Base-by-base conservation (phyloP, 2,888 invertebrate species). In the Cryptocheilus praepositus region DNA sequence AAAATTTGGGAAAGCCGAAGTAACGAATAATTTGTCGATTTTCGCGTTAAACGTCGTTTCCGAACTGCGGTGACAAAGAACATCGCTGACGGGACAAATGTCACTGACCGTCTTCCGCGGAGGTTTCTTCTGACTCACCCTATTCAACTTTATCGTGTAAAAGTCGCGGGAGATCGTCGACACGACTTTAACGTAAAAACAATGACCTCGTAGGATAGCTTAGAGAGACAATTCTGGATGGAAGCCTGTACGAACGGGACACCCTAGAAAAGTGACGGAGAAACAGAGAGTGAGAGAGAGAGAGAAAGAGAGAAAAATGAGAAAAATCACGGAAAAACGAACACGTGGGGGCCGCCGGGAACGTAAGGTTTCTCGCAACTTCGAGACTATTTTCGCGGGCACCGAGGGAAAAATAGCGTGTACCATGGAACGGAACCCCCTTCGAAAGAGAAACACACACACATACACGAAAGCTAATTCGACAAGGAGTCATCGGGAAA, bases 191-290 rank as follows among this genome's bases (percentile, higher is more conserved):
- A 74, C 73, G 58, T 5, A 64, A 54, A 73, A 70, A 59, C 61
- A 55, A 74, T 74, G 51, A 74, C 61, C 83, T 83, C 83, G 85
- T 86, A 87, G 87, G 87, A 82, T 87, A 85, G 86, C 87, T 87
- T 88, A 87, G 82, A 83, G 79, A 73, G 51, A 64, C 61, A 76
- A 69, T 21, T 64, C 60, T 60, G 83, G 81, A 85, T 73, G 81
- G 83, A 82, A 77, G 79, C 76, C 82, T 73, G 81, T 81, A 73
- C 82, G 77, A 74, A 77, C 72, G 81, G 78, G 77, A 82, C 74
- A 71, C 77, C 79, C 76, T 73, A 71, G 71, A 71, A 67, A 70
- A 25, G 25, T 25, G 25, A 15, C 19, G 59, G 65, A 52, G 61
- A 56, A 55, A 66, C 16, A 52, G 28, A 54, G 18, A 55, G 56